These are phyloP conservation scores for Ia io DNA, from an alignment of 2,113 vertebrate species.

Conservation along the genomic window DNA sequence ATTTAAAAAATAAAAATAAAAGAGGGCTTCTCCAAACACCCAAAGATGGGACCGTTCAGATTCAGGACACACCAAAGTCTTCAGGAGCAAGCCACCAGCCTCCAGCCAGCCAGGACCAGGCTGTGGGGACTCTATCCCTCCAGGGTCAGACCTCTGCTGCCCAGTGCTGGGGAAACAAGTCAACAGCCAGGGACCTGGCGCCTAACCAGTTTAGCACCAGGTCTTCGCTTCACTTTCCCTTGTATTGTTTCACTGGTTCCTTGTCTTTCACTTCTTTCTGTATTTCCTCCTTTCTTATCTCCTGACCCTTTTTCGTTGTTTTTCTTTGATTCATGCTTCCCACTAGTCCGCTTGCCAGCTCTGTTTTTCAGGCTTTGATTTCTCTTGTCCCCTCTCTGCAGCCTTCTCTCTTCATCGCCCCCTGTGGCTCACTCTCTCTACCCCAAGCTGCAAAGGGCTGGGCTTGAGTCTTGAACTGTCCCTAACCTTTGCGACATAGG, in stretches of 20 bases:
- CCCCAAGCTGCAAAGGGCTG: neutral
- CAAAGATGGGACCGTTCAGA: neutral
- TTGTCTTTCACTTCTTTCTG: neutral
- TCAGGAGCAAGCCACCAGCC: neutral
- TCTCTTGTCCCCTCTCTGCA: neutral
- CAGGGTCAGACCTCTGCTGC: neutral
- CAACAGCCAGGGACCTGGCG: neutral
- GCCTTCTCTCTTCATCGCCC: neutral
- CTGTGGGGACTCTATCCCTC: fast-evolving
- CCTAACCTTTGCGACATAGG: neutral
- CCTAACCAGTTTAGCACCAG: neutral
- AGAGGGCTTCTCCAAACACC: neutral
- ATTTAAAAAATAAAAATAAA: neutral
- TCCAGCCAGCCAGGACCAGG: too few relatives aligned
- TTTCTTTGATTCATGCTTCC: neutral
- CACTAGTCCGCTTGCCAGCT: neutral
- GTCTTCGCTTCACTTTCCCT: neutral
- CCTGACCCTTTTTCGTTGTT: neutral
- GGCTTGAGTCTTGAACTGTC: neutral
- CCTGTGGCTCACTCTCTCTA: neutral
- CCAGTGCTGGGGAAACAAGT: neutral
- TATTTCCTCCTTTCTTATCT: neutral
- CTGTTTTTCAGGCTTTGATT: neutral
- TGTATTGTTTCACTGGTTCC: neutral
- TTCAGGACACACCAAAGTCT: fast-evolving